These are phyloP conservation scores for Gnatocerus cornutus DNA, from an alignment of 2,888 invertebrate species.

Conservation along the genomic window DNA sequence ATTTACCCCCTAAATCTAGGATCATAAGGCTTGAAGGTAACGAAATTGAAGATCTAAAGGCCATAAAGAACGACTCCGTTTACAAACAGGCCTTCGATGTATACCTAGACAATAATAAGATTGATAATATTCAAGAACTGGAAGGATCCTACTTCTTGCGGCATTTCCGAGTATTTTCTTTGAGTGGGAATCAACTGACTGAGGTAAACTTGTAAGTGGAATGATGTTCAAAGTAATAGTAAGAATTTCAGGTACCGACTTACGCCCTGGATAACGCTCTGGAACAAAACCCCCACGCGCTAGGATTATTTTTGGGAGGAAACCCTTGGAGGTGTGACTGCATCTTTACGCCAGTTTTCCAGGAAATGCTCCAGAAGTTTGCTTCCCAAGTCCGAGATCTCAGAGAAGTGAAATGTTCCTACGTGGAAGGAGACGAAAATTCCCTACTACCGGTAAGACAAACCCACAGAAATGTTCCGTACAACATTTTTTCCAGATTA, in stretches of 20 bases:
- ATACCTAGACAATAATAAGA: constrained; percentile 84
- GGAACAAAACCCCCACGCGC: constrained; percentile 81
- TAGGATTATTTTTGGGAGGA: constrained; percentile 79
- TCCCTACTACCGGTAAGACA: constrained; percentile 75
- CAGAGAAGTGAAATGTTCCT: constrained; percentile 80
- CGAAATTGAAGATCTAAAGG: constrained; percentile 75
- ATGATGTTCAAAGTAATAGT: background rate
- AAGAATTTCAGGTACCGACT: constrained; percentile 78
- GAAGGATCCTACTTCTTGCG: constrained; percentile 87
- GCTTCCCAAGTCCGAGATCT: constrained; percentile 81
- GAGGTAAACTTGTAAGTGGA: constrained; percentile 74
- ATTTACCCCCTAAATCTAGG: constrained; percentile 79
- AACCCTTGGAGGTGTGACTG: constrained; percentile 92
- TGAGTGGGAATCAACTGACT: constrained; percentile 81
- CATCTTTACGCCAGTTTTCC: constrained; percentile 84
- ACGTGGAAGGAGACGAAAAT: constrained; percentile 76
- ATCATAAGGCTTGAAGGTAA: constrained; percentile 80
- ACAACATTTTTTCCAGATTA: constrained; percentile 73
- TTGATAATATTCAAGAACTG: constrained; percentile 79
- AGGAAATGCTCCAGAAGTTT: constrained; percentile 80
- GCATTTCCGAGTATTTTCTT: constrained; percentile 84
- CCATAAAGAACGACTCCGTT: constrained; percentile 77
- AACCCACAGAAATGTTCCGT: background rate
- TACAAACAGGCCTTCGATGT: constrained; percentile 83
- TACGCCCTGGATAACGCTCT: constrained; percentile 88